These are phyloP conservation scores for Trogon melanurus DNA, from an alignment of 2,113 vertebrate species.

Conservation along the genomic window DNA sequence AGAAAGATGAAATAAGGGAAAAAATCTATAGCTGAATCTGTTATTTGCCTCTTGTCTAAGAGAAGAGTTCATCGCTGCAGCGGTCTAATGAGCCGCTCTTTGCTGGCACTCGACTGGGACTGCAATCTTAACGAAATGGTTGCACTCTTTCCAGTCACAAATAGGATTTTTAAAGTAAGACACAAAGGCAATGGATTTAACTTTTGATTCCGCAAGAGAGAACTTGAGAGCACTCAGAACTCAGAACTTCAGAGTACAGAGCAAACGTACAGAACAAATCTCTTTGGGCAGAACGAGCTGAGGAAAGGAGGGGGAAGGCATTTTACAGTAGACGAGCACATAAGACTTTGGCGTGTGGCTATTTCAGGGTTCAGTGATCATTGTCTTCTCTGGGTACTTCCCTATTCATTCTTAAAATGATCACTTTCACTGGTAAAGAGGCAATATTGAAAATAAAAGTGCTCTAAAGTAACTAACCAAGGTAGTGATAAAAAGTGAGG, in stretches of 20 bases:
- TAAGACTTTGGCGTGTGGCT: accelerated
- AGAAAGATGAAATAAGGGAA: constrained; percentile 17
- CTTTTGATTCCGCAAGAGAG: background rate
- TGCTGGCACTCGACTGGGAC: background rate
- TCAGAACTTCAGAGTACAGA: background rate
- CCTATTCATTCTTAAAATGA: background rate
- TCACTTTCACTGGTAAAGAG: background rate
- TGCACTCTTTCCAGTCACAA: background rate
- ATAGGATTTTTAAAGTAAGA: background rate
- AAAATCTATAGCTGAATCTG: constrained; percentile 16
- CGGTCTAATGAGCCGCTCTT: background rate
- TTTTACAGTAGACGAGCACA: background rate
- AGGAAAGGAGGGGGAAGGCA: background rate
- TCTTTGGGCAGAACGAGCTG: background rate
- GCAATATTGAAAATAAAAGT: background rate
- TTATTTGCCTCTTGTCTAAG: constrained; percentile 11
- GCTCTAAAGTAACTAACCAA: background rate
- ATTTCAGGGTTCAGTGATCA: background rate
- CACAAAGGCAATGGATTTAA: background rate
- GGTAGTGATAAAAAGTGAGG: background rate
- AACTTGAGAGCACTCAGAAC: background rate
- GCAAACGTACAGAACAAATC: background rate
- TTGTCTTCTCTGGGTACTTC: background rate
- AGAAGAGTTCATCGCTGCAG: constrained; percentile 3
- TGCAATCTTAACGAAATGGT: background rate